Base-by-base conservation (phyloP, 2,888 invertebrate genomes). In the Muschampia plurimacula region DNA sequence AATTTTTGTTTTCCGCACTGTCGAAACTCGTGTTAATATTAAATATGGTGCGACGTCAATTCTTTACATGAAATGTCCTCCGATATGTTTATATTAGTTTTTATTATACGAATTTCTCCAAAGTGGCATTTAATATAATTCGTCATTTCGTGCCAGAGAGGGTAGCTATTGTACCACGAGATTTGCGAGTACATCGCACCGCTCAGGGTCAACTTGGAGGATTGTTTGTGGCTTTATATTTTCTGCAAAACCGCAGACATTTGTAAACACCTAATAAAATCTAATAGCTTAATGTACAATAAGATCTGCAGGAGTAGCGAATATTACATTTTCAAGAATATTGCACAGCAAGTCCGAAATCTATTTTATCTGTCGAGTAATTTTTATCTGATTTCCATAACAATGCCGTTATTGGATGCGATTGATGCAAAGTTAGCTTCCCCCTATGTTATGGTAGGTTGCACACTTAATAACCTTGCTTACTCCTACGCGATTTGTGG, bases 121-220 rank as follows among this genome's bases (percentile, higher is more conserved):
- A 74, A 78, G 77, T 78, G 77, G 78, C 76, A 76, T 77, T 78
- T 79, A 76, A 76, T 77, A 78, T 79, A 76, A 85, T 84, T 82
- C 82, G 82, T 85, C 84, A 84, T 86, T 85, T 85, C 82, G 85
- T 85, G 85, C 84, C 84, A 77, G 81, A 72, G 77, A 83, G 82
- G 81, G 78, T 83, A 79, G 79, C 84, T 87, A 86, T 86, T 83
- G 82, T 28, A 57, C 84, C 83, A 80, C 81, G 84, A 82, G 76
- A 78, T 80, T 79, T 79, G 77, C 77, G 78, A 83, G 85, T 85
- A 84, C 86, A 83, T 82, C 80, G 83, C 77, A 82, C 84, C 80
- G 74, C 71, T 72, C 87, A 88, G 80, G 88, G 87, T 79, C 84
- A 80, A 75, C 65, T 74, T 76, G 78, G 81, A 85, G 80, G 83